Base-by-base conservation (phyloP, 2,888 invertebrate species). In the Ganaspis brasiliensis region DNA sequence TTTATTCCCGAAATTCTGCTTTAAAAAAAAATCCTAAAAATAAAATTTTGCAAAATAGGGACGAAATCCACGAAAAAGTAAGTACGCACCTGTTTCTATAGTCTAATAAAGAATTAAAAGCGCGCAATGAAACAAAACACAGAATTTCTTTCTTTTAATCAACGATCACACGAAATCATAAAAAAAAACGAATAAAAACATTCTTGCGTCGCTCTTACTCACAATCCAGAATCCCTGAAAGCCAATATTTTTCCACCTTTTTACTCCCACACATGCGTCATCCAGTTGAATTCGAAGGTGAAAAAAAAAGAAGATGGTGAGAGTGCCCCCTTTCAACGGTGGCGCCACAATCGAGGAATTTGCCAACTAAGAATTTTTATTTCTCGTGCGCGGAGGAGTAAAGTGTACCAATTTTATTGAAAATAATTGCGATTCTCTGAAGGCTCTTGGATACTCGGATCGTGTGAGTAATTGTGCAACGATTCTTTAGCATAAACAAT, bases 291-390 rank as follows among this genome's bases (percentile, higher is more conserved):
- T 63, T 63, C 63, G 63, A 63, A 63, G 63, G 63, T 63, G 45
- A 63, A 63, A 45, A 61, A 57, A 61, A 45, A 63, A 63, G 63
- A 63, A 63, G 63, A 63, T 63, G 40, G 63, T 63, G 63, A 63
- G 63, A 63, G 63, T 63, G 63, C 40, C 63, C 63, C 63, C 63
- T 57, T 26, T 24, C 45, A 76, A 14, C 35, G n/a, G 70, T 75
- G 75, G 77, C 83, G 87, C 85, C 81, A 80, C 91, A 88, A 81
- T 57, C 86, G 91, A 90, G 89, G 91, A 91, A 91, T 91, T 90
- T 73, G 84, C 40, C 70, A 89, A 89, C 76, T 82, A 83, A 67
- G 45, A 75, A 85, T 88, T 90, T 90, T 91, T 90, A 88, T 91
- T 89, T 89, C 86, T 87, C 86, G 84, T 89, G 81, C 84, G 85